Conservation (phyloP, 2,113 vertebrate genomes). For the Tor tambroides region DNA sequence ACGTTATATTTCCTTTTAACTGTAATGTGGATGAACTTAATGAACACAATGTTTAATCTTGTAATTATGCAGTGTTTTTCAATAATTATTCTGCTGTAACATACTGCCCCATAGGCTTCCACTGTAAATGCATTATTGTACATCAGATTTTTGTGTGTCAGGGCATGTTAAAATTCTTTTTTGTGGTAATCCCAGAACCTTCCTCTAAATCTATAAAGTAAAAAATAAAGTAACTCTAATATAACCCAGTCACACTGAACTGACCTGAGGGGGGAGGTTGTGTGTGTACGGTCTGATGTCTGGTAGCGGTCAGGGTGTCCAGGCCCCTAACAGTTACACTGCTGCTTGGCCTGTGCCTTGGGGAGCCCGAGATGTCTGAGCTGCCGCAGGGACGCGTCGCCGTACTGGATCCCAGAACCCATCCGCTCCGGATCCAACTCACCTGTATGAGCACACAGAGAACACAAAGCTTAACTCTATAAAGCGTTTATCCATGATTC, state of each 20-base stretch:
- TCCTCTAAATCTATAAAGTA: neutral
- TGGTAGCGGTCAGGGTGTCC: slow-evolving; percentile 49
- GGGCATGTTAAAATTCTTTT: neutral
- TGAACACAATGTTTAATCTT: neutral
- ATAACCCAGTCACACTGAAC: slow-evolving; percentile 1
- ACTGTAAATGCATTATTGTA: neutral
- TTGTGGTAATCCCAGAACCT: neutral
- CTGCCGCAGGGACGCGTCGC: slow-evolving; percentile 86
- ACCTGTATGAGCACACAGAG: slow-evolving; percentile 68
- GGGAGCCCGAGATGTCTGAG: slow-evolving; percentile 82
- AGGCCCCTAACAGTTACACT: slow-evolving; percentile 85
- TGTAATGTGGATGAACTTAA: neutral
- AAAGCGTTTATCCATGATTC: neutral
- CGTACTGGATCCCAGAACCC: slow-evolving; percentile 94
- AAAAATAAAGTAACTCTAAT: neutral
- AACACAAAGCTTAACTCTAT: neutral
- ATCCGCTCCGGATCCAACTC: slow-evolving; percentile 93
- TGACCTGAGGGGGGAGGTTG: slow-evolving; percentile 60
- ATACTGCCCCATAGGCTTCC: neutral
- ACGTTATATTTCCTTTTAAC: neutral
- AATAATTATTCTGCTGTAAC: neutral
- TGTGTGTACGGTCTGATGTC: slow-evolving; percentile 31
- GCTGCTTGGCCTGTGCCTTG: slow-evolving; percentile 81
- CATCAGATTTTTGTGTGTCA: neutral
- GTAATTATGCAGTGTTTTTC: neutral